Percentiles rank a stretch among this genome's conserved stretches.
Conservation (phyloP, 1,140 invertebrate genomes). For the Brachionus plicatilis region DNA sequence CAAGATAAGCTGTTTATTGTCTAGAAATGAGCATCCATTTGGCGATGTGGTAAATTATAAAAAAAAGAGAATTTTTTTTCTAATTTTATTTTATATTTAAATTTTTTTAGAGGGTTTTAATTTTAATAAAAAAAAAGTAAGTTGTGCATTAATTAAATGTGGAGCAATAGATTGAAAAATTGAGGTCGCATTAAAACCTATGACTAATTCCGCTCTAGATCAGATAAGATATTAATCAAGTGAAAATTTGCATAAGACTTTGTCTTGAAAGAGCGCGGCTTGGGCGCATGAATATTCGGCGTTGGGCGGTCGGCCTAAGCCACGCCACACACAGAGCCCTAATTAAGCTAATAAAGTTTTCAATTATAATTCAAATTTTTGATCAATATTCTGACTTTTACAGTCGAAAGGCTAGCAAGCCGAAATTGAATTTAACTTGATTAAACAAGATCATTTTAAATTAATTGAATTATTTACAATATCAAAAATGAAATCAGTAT, state of each 20-base stretch:
- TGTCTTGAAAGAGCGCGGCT: neutral
- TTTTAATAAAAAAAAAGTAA: neutral
- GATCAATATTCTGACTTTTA: slow-evolving; percentile 3
- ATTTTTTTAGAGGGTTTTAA: neutral
- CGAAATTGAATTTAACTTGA: slow-evolving; percentile 19
- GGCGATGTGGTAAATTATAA: too few relatives aligned
- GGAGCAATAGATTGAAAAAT: neutral
- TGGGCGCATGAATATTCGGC: neutral
- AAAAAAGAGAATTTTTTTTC: too few relatives aligned
- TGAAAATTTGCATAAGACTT: neutral
- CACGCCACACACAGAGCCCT: neutral
- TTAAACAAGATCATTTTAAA: slow-evolving; percentile 7
- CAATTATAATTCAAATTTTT: neutral
- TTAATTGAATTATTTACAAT: slow-evolving; percentile 32
- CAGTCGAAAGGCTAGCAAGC: neutral
- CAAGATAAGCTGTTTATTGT: neutral
- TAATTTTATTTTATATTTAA: neutral
- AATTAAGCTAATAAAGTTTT: slow-evolving; percentile 2
- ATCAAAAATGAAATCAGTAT: slow-evolving; percentile 6
- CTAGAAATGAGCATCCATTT: neutral
- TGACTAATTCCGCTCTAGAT: neutral
- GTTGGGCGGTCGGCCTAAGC: neutral
- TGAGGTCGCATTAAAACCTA: neutral
- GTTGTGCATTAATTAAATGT: neutral
- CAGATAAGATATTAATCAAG: neutral